Conservation (phyloP, 1,140 invertebrate genomes). For the Laodelphax striatellus region DNA sequence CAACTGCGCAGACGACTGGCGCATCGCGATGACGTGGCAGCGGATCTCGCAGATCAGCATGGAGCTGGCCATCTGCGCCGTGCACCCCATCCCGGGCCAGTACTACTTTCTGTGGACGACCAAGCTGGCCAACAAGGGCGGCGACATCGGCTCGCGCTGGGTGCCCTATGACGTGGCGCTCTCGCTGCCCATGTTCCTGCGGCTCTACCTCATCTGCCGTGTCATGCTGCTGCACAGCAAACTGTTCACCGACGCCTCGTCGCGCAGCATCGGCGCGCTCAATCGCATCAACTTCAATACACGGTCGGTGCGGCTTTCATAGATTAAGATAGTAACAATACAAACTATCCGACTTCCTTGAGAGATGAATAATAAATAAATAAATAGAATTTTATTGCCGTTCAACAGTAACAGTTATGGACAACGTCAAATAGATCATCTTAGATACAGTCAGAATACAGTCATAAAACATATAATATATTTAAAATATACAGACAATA, state of each 20-base stretch:
- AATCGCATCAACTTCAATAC: slow-evolving; percentile 99
- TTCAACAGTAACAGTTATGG: too few relatives aligned
- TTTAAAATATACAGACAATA: too few relatives aligned
- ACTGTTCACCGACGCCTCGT: slow-evolving; percentile 97
- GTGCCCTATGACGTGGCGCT: slow-evolving; percentile 92
- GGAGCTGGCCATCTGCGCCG: slow-evolving; percentile 88
- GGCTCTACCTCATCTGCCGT: slow-evolving; percentile 96
- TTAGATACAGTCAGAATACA: too few relatives aligned
- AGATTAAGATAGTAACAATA: too few relatives aligned
- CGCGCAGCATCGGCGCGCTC: slow-evolving; percentile 76
- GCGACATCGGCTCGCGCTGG: slow-evolving; percentile 67
- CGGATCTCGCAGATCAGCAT: slow-evolving; percentile 84
- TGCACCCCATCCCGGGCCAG: slow-evolving; percentile 94
- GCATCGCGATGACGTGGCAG: slow-evolving; percentile 98
- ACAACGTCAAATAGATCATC: too few relatives aligned
- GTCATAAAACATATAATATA: too few relatives aligned
- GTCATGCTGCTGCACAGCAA: slow-evolving; percentile 99
- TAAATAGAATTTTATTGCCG: too few relatives aligned
- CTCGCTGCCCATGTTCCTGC: slow-evolving; percentile 97
- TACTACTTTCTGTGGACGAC: slow-evolving; percentile 95
- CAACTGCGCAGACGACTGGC: slow-evolving; percentile 99
- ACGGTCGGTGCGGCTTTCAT: slow-evolving; percentile 37
- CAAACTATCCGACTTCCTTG: too few relatives aligned
- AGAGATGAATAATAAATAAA: too few relatives aligned
- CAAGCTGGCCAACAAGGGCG: slow-evolving; percentile 83